A percentile compares a stretch with the other conserved stretches of the same genome.
Evolutionary conservation across 1,140 invertebrate species (phyloP).

Genomic region (Wasmannia auropunctata): DNA sequence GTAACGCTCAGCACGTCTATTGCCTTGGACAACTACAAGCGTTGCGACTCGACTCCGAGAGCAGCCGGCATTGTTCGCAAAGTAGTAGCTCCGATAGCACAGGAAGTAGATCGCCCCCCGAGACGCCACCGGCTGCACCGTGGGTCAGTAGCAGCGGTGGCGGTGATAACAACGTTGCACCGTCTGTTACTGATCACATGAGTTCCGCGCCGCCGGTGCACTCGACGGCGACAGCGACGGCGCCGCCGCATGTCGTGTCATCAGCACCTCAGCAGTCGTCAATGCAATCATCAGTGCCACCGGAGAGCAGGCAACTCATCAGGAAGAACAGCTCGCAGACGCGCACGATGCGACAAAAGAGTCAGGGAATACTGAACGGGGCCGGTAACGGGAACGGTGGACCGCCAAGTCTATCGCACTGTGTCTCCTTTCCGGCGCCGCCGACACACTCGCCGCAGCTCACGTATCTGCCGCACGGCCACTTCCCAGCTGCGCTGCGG

Average conservation of each 20-base stretch:
- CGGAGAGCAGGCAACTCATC: slow-evolving; percentile 76
- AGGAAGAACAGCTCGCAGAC: slow-evolving; percentile 77
- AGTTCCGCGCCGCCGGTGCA: slow-evolving; percentile 81
- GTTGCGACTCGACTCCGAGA: slow-evolving; percentile 84
- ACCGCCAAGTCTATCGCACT: slow-evolving; percentile 65
- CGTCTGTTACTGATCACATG: slow-evolving; percentile 76
- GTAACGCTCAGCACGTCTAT: slow-evolving; percentile 82
- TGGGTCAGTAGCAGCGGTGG: slow-evolving; percentile 74
- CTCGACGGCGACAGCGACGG: slow-evolving; percentile 78
- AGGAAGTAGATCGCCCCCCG: slow-evolving; percentile 86
- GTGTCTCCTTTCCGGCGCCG: slow-evolving; percentile 79
- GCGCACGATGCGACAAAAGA: slow-evolving; percentile 82
- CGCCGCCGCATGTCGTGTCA: slow-evolving; percentile 64
- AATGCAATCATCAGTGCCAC: slow-evolving; percentile 66
- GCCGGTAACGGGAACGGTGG: slow-evolving; percentile 75
- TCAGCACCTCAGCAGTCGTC: slow-evolving; percentile 68
- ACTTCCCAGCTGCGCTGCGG: slow-evolving; percentile 81
- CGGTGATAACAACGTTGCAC: slow-evolving; percentile 57
- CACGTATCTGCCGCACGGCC: slow-evolving; percentile 82
- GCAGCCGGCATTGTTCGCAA: slow-evolving; percentile 85
- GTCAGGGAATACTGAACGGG: slow-evolving; percentile 81
- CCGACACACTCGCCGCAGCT: slow-evolving; percentile 82
- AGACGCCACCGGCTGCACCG: slow-evolving; percentile 86
- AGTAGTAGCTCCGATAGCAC: slow-evolving; percentile 87
- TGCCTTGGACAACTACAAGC: slow-evolving; percentile 83